These are phyloP conservation scores for Acleris laterana DNA, from an alignment of 2,888 invertebrate genomes.

Conservation along the genomic window DNA sequence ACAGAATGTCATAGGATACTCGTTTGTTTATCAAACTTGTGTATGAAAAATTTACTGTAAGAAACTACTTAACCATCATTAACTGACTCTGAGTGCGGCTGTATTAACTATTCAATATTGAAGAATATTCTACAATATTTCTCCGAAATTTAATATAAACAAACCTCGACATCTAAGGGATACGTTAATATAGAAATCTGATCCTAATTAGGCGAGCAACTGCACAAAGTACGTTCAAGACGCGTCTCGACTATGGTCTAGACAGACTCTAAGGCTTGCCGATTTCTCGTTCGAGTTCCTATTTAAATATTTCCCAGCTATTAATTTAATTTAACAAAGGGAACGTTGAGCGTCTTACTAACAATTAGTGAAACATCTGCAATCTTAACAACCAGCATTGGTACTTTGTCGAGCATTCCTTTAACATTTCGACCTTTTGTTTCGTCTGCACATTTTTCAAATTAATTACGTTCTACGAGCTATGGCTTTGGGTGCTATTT, in stretches of 20 bases:
- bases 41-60: too few species aligned
- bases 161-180: constrained; percentile 11
- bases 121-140: neutral
- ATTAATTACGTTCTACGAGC: constrained; percentile 36
- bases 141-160: neutral
- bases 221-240: constrained; percentile 30
- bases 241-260: constrained; percentile 38
- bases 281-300: constrained; percentile 39
- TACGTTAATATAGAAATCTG: constrained; percentile 34
- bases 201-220: constrained; percentile 35
- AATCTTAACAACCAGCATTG: constrained; percentile 54
- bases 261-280: constrained; percentile 39
- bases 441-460: constrained; percentile 37
- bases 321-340: constrained; percentile 79
- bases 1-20: too few species aligned
- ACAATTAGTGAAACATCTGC: constrained; percentile 74
- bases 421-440: constrained; percentile 36
- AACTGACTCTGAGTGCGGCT: too few species aligned
- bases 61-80: too few species aligned
- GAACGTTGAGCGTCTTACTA: constrained; percentile 61
- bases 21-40: too few species aligned
- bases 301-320: constrained; percentile 80
- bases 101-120: too few species aligned
- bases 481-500: constrained; percentile 33
- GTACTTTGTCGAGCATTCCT: constrained; percentile 38